Evolutionary conservation across 2,888 invertebrate species (phyloP).

Genomic region (Thymelicus lineola): DNA sequence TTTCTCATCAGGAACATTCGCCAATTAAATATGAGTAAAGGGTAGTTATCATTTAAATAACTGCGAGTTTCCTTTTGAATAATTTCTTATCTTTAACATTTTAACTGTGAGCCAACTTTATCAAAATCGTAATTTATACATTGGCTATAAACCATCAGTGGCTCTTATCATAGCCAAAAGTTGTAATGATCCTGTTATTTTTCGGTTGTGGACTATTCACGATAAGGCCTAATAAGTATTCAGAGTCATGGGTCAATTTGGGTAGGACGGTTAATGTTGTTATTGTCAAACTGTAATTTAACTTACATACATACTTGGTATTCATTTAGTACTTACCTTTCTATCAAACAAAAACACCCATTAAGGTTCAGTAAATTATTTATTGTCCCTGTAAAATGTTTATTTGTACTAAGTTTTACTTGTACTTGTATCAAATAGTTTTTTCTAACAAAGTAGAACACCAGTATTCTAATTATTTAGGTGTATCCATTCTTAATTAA

Average conservation of each 20-base stretch:
- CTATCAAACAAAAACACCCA: too few relatives aligned
- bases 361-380: too few relatives aligned
- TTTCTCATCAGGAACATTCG: too few relatives aligned
- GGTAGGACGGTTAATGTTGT: not conserved
- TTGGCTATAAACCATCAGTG: not conserved
- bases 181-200: conserved; percentile 5
- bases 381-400: too few relatives aligned
- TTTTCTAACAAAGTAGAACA: too few relatives aligned
- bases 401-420: too few relatives aligned
- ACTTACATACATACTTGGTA: not conserved
- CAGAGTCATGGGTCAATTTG: not conserved
- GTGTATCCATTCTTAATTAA: too few relatives aligned
- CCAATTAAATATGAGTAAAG: not conserved
- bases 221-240: not conserved
- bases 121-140: conserved; percentile 7
- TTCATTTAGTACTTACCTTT: too few relatives aligned
- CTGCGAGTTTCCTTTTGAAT: not conserved
- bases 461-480: too few relatives aligned
- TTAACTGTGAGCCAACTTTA: not conserved
- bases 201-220: not conserved
- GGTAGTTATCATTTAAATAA: not conserved
- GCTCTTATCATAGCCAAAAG: not conserved
- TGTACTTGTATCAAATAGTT: too few relatives aligned
- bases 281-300: conserved; percentile 1
- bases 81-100: not conserved